Base-by-base conservation (phyloP, 2,888 invertebrate genomes). In the Rhodophaea formosa region DNA sequence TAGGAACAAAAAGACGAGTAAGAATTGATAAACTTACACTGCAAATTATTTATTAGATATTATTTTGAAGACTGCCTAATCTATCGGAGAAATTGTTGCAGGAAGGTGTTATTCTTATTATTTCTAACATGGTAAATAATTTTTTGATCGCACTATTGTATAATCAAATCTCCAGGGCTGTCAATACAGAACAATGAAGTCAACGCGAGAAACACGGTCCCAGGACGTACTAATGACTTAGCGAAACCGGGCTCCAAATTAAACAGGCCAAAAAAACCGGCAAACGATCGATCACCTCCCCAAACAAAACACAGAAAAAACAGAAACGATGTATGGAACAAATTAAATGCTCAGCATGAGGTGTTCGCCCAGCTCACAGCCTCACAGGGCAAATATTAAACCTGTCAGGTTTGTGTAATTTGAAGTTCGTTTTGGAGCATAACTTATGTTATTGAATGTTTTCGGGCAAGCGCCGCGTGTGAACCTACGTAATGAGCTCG, bases 261-360 rank as follows among this genome's bases (percentile, higher is more conserved):
- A 87, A 89, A 89, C 85, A 86, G 86, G 79, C 71, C 84, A 88
- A 89, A 23, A 89, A 89, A 89, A 86, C 77, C 82, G 75, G 75
- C 82, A 80, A 86, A 85, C 89, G 83, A 90, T 90, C 89, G 88
- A 89, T 89, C 89, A 89, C 84, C 75, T 71, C 76, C 76, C 77
- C 86, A 86, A 86, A 89, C 85, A 87, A 87, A 89, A 89, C 84
- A 79, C 79, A 88, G 83, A 87, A 87, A 82, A 84, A 83, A 80
- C 77, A 77, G 86, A 84, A 84, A 86, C 82, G 89, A 88, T 87
- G 87, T 80, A 84, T 82, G 87, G 86, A 89, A 88, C 89, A 89
- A 90, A 90, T 90, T 90, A 89, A 89, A 90, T 81, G 88, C 89
- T 76, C 90, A 89, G 90, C 90, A 80, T 90, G 90, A 85, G 85